A percentile compares a stretch with the other conserved stretches of the same genome.
phyloP scores from a whole-genome alignment of 2,888 invertebrate species.

The Epistrophe eligans region DNA sequence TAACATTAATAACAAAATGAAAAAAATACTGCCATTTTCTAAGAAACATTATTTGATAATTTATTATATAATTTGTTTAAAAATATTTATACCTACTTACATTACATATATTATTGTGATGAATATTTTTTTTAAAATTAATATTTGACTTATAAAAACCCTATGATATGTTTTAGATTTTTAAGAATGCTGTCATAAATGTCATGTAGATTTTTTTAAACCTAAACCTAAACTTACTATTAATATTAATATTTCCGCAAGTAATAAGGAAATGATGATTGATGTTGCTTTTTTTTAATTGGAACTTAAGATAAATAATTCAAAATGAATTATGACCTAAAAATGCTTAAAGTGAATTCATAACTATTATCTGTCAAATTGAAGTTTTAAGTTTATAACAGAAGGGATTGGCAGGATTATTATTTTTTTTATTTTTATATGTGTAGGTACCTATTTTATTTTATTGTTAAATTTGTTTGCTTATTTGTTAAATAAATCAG shows the following conservation, averaged over 20 bases:
- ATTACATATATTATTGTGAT: slow-evolving; percentile 36
- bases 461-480: too few relatives aligned
- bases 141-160: not conserved
- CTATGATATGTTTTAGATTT: not conserved
- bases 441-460: too few relatives aligned
- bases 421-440: not conserved
- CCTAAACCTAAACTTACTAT: not conserved
- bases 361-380: not conserved
- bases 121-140: slow-evolving; percentile 8
- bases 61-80: not conserved
- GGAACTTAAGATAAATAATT: too few relatives aligned
- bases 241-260: too few relatives aligned
- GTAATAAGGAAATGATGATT: too few relatives aligned
- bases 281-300: too few relatives aligned
- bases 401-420: too few relatives aligned
- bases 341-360: not conserved
- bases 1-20: not conserved
- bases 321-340: too few relatives aligned
- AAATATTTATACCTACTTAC: not conserved
- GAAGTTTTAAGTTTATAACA: not conserved
- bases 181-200: not conserved
- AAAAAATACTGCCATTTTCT: slow-evolving; percentile 51
- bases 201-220: not conserved
- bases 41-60: slow-evolving; percentile 1
- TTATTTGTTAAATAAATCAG: too few relatives aligned